phyloP scores from a whole-genome alignment of 1,140 invertebrate genomes.

The Bombus difficillimus region DNA sequence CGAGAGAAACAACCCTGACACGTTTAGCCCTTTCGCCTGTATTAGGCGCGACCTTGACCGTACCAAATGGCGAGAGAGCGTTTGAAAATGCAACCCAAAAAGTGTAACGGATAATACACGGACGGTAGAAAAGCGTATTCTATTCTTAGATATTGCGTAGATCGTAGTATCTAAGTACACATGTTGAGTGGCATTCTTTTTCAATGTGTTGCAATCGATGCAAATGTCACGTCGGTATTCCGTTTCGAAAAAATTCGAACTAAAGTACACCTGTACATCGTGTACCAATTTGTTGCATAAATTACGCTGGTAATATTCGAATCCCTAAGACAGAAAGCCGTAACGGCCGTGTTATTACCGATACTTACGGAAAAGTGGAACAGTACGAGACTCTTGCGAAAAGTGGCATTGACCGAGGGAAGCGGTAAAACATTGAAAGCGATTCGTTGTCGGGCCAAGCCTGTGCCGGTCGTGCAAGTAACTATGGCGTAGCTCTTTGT shows the following conservation, averaged over 20 bases:
- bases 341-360: background rate
- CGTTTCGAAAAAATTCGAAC: background rate
- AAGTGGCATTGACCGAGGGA: conserved; percentile 72
- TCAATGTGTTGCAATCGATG: background rate
- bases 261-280: background rate
- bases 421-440: conserved; percentile 63
- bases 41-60: too few species aligned
- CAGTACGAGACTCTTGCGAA: conserved; percentile 21
- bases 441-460: conserved; percentile 3
- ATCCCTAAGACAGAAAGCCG: background rate
- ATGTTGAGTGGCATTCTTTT: background rate
- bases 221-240: background rate
- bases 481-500: conserved; percentile 16
- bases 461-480: background rate
- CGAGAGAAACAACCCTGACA: conserved; percentile 29
- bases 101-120: too few species aligned
- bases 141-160: conserved; percentile 7
- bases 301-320: too few species aligned
- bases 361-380: background rate
- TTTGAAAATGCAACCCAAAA: background rate
- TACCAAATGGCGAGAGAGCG: too few species aligned
- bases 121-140: background rate
- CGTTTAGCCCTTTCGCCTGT: conserved; percentile 18
- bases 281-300: background rate
- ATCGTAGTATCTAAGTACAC: too few species aligned